These are phyloP conservation scores for Leucoraja erinaceus DNA, from an alignment of 2,113 vertebrate genomes.

Conservation along the genomic window DNA sequence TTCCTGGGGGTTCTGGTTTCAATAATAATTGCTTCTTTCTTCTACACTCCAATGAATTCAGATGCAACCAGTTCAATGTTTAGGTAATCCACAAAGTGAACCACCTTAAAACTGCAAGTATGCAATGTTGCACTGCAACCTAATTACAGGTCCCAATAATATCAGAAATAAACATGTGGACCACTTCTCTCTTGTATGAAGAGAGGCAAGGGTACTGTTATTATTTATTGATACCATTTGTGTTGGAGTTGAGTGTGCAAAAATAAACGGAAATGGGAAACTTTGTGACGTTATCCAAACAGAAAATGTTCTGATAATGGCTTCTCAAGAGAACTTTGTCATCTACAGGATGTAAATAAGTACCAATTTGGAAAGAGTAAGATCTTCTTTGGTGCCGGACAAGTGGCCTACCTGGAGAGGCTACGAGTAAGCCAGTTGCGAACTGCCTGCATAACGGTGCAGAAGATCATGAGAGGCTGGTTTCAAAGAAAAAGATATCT, in stretches of 20 bases:
- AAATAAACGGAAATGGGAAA: neutral
- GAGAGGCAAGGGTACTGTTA: neutral
- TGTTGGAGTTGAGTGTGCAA: neutral
- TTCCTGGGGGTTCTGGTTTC: no score
- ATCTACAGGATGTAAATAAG: constrained; percentile 56
- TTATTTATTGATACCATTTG: neutral
- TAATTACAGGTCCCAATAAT: no score
- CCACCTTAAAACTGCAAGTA: neutral
- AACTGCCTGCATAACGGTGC: constrained; percentile 55
- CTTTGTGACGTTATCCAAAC: neutral
- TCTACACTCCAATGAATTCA: no score
- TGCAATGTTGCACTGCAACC: neutral
- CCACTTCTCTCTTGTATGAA: neutral
- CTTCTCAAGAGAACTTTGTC: constrained; percentile 20
- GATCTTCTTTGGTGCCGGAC: constrained; percentile 61
- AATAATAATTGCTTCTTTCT: no score
- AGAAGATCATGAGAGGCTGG: constrained; percentile 61
- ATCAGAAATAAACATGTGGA: no score
- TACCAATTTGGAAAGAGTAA: constrained; percentile 62
- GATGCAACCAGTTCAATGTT: no score
- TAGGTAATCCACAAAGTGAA: no score
- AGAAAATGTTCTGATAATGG: neutral
- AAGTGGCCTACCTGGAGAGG: constrained; percentile 62
- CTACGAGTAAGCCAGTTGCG: constrained; percentile 53
- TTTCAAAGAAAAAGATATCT: constrained; percentile 48